A percentile compares a stretch with the other conserved stretches of the same genome.
phyloP scores from a whole-genome alignment of 2,113 vertebrate genomes.

The Copsychus sechellarum region DNA sequence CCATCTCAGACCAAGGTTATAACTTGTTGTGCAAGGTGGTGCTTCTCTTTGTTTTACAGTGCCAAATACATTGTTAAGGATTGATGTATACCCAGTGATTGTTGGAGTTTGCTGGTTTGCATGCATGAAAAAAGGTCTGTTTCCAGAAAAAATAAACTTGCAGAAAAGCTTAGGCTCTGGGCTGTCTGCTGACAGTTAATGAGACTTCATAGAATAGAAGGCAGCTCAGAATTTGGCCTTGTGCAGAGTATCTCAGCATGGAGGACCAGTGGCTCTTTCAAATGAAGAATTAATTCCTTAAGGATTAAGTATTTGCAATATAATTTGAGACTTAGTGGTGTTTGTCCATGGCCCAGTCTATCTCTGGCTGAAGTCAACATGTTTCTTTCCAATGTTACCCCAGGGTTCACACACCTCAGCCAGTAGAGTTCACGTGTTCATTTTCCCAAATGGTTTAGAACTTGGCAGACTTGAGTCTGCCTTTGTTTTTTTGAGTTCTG shows the following conservation, averaged over 20 bases:
- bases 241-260: not conserved
- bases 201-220: not conserved
- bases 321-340: conserved; percentile 16
- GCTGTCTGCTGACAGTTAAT: conserved; percentile 1
- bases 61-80: not conserved
- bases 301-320: conserved; percentile 47
- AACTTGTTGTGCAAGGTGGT: not conserved
- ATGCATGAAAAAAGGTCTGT: not conserved
- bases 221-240: not conserved
- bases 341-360: not conserved
- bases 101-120: not conserved
- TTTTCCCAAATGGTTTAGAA: conserved; percentile 8
- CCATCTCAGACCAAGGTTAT: not conserved
- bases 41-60: not conserved
- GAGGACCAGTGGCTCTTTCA: conserved; percentile 23
- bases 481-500: not conserved
- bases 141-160: conserved; percentile 31
- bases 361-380: conserved; percentile 19
- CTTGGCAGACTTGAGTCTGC: not conserved
- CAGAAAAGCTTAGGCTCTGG: not conserved
- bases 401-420: not conserved
- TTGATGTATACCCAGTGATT: not conserved
- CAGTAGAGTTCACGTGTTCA: not conserved
- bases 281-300: conserved; percentile 30
- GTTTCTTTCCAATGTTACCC: conserved; percentile 18